These are phyloP conservation scores for Mormyrops attenuatus DNA, from an alignment of 2,797 vertebrate species.

Conservation along the genomic window DNA sequence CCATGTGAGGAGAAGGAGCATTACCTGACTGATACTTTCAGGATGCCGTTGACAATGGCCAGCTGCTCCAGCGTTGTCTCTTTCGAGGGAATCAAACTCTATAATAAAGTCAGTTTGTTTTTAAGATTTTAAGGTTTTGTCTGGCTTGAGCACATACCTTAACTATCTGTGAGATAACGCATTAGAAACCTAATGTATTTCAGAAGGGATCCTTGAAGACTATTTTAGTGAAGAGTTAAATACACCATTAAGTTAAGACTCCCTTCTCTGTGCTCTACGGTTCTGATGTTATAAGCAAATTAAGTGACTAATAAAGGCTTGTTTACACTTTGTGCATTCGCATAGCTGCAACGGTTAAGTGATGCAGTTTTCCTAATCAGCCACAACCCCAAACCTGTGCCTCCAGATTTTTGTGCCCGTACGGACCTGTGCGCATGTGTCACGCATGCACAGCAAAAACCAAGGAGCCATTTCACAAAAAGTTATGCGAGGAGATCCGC, in stretches of 20 bases:
- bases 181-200: background rate
- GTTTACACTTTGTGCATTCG: background rate
- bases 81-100: conserved; percentile 60
- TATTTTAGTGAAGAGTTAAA: background rate
- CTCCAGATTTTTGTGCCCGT: too few relatives aligned
- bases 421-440: background rate
- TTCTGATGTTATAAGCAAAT: background rate
- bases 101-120: conserved; percentile 14
- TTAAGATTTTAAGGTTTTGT: background rate
- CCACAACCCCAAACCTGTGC: background rate
- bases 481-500: background rate
- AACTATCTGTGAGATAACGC: background rate
- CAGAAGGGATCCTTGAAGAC: background rate
- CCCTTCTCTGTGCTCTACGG: background rate
- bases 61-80: conserved; percentile 68
- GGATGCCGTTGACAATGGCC: conserved; percentile 65
- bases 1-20: background rate
- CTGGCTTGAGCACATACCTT: background rate
- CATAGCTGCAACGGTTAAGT: background rate
- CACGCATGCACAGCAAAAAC: background rate
- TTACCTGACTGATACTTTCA: conserved; percentile 60
- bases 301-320: background rate
- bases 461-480: background rate
- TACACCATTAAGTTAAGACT: background rate
- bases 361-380: background rate